Conservation (phyloP, 2,888 invertebrate species). For the Thereva unica region DNA sequence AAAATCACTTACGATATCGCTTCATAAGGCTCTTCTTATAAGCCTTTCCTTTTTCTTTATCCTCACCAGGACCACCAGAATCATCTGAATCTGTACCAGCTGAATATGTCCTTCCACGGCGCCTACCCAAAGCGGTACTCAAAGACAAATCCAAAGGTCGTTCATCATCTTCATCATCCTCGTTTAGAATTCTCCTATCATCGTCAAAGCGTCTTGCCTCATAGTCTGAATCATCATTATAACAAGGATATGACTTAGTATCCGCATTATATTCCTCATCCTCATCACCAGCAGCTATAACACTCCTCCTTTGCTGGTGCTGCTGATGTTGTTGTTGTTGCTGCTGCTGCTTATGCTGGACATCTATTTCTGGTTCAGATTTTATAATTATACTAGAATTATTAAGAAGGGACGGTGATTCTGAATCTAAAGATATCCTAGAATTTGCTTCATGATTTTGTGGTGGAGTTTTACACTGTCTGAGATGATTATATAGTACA, state of each 20-base stretch:
- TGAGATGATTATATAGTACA: conserved; percentile 55
- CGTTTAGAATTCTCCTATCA: conserved; percentile 20
- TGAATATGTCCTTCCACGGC: conserved; percentile 66
- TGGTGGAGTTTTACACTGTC: conserved; percentile 46
- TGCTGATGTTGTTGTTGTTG: background rate
- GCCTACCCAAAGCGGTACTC: conserved; percentile 52
- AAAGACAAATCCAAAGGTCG: conserved; percentile 81
- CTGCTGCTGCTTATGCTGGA: background rate
- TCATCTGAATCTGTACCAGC: conserved; percentile 82
- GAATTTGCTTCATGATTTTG: conserved; percentile 4
- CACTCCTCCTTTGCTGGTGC: background rate
- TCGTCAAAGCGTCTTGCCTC: conserved; percentile 26
- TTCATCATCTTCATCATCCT: conserved; percentile 61
- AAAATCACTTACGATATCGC: conserved; percentile 82
- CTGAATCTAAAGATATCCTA: conserved; percentile 6
- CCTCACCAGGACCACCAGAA: conserved; percentile 64
- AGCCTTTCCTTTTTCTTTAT: conserved; percentile 63
- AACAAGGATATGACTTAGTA: conserved; percentile 13
- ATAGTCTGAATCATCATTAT: conserved; percentile 34
- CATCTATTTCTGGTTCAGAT: conserved; percentile 5
- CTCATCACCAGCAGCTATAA: conserved; percentile 36
- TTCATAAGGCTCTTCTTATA: conserved; percentile 93
- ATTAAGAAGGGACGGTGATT: conserved; percentile 7
- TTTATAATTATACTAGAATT: background rate
- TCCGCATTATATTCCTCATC: conserved; percentile 37